These are phyloP conservation scores for Bugula neritina DNA, from an alignment of 2,888 invertebrate species.

Conservation along the genomic window DNA sequence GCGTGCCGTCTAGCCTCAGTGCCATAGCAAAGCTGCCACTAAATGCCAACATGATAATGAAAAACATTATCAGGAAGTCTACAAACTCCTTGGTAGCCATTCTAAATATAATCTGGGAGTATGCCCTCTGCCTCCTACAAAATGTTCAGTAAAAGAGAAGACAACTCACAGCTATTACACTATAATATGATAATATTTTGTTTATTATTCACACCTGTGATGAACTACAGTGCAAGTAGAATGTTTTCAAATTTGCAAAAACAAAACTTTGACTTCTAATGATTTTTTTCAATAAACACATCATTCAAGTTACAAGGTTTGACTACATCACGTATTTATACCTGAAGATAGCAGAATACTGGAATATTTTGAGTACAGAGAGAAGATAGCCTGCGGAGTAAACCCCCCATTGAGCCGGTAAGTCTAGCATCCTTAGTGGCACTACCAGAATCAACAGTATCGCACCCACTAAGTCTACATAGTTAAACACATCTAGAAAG, in stretches of 20 bases:
- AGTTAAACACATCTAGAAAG: constrained; percentile 42
- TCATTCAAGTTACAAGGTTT: no score
- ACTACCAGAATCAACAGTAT: constrained; percentile 34
- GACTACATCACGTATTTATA: no score
- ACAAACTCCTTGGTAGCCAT: constrained; percentile 40
- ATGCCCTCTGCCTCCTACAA: constrained; percentile 43
- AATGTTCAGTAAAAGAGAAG: no score
- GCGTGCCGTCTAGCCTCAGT: constrained; percentile 37
- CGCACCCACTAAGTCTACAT: constrained; percentile 38
- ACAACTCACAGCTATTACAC: constrained; percentile 38
- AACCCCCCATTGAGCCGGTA: constrained; percentile 39
- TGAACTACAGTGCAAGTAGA: no score
- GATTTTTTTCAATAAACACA: no score
- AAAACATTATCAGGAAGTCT: constrained; percentile 41
- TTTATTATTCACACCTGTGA: no score
- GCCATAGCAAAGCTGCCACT: constrained; percentile 41
- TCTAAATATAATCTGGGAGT: constrained; percentile 41
- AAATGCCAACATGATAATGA: constrained; percentile 42
- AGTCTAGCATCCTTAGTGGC: constrained; percentile 36
- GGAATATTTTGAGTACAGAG: constrained; percentile 42
- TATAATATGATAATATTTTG: constrained; percentile 37
- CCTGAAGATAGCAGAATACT: constrained; percentile 45
- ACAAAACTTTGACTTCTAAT: no score
- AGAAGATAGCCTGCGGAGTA: constrained; percentile 41
- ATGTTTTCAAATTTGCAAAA: not conserved